Percentiles rank a stretch among this genome's conserved stretches.
These are phyloP conservation scores for Trichonephila clavata DNA, from an alignment of 1,140 invertebrate species.

Conservation along the genomic window DNA sequence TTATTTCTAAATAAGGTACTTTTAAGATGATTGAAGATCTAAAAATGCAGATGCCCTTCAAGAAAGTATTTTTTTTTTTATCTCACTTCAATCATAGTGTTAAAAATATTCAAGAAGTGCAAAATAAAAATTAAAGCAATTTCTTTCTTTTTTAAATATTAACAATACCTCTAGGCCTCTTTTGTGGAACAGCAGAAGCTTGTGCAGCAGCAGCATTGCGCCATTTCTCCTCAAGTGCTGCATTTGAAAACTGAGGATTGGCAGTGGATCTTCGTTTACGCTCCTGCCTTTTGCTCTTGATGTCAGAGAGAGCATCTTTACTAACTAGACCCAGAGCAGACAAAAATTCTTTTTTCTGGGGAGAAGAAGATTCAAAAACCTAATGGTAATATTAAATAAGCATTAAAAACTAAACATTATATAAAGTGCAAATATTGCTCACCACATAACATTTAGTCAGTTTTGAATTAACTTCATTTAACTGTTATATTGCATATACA, in stretches of 20 bases:
- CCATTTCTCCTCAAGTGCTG: conserved; percentile 79
- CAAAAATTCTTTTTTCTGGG: conserved; percentile 75
- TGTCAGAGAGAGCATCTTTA: conserved; percentile 78
- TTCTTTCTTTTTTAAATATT: neutral
- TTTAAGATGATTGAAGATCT: too few relatives aligned
- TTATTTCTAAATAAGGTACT: too few relatives aligned
- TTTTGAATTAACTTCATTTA: too few relatives aligned
- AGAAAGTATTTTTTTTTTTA: too few relatives aligned
- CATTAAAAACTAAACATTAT: too few relatives aligned
- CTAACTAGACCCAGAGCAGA: conserved; percentile 77
- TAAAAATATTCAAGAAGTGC: too few relatives aligned
- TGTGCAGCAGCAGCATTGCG: conserved; percentile 76
- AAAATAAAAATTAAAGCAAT: neutral
- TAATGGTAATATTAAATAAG: too few relatives aligned
- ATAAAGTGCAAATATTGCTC: too few relatives aligned
- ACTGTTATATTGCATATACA: too few relatives aligned
- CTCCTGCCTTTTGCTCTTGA: conserved; percentile 80
- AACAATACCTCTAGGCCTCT: conserved; percentile 72
- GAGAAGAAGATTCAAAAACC: neutral
- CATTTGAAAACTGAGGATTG: conserved; percentile 81
- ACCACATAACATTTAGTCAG: too few relatives aligned
- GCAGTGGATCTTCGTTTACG: conserved; percentile 81
- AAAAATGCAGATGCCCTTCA: too few relatives aligned
- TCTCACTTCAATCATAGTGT: too few relatives aligned
- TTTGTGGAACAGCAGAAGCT: conserved; percentile 53